A percentile compares a stretch with the other conserved stretches of the same genome.
Conservation (phyloP, 2,888 invertebrate genomes). For the Lasiommata megera region DNA sequence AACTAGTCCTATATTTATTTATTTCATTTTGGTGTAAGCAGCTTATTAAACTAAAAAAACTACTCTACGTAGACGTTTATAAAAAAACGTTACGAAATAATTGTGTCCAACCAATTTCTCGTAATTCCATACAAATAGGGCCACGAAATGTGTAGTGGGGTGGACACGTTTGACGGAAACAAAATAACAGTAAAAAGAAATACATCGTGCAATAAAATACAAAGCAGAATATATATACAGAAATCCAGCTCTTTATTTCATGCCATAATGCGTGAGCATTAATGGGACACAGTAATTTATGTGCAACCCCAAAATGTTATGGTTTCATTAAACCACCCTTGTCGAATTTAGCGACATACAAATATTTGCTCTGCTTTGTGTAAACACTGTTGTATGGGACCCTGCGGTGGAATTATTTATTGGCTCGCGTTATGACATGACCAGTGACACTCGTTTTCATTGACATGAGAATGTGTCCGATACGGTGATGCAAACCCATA, state of each 20-base stretch:
- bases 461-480: constrained; percentile 8
- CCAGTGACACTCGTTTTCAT: constrained; percentile 15
- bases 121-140: no score
- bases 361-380: constrained; percentile 63
- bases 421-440: constrained; percentile 56
- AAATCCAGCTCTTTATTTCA: constrained; percentile 28
- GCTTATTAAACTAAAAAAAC: no score
- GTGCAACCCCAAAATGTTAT: constrained; percentile 51
- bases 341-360: constrained; percentile 49
- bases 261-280: constrained; percentile 28
- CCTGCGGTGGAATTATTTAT: constrained; percentile 64
- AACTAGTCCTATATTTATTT: no score
- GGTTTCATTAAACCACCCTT: constrained; percentile 72
- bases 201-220: no score
- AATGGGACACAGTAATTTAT: constrained; percentile 30
- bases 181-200: no score
- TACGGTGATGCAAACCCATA: neutral
- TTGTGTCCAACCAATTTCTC: no score
- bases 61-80: no score
- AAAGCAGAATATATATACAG: neutral
- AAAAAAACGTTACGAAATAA: no score
- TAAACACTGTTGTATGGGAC: constrained; percentile 59
- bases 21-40: no score
- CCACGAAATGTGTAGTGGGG: no score
- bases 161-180: no score